Evolutionary conservation across 2,113 vertebrate species (phyloP).

Genomic region (Laterallus jamaicensis): DNA sequence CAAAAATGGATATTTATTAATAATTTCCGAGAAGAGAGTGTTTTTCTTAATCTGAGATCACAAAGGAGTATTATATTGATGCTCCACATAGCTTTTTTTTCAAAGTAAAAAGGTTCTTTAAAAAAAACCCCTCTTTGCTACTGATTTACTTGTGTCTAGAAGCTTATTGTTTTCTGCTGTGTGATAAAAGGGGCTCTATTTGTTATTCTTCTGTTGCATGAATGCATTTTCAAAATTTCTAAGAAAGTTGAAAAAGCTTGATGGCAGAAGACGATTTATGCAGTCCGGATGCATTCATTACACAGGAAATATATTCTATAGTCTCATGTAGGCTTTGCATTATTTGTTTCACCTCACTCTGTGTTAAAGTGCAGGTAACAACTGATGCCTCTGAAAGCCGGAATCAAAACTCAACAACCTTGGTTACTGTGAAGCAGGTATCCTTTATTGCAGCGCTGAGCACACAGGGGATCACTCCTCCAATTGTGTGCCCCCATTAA

Average conservation of each 20-base stretch:
- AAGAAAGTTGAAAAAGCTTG: neutral
- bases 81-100: neutral
- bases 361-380: neutral
- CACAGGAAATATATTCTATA: neutral
- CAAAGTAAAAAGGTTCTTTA: neutral
- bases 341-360: neutral
- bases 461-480: too few relatives aligned
- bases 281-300: neutral
- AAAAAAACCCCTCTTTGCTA: neutral
- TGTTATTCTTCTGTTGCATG: neutral
- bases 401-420: too few relatives aligned
- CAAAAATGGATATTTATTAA: neutral
- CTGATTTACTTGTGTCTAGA: neutral
- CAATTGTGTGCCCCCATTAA: too few relatives aligned
- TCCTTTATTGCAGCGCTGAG: too few relatives aligned
- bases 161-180: neutral
- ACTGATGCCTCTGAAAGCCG: too few relatives aligned
- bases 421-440: too few relatives aligned
- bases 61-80: neutral
- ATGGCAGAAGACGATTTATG: neutral
- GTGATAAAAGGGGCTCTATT: neutral
- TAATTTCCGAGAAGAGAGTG: neutral
- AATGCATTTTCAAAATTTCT: neutral
- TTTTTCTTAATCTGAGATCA: neutral
- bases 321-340: neutral